Conservation (phyloP, 2,888 invertebrate species). For the Candidula unifasciata region DNA sequence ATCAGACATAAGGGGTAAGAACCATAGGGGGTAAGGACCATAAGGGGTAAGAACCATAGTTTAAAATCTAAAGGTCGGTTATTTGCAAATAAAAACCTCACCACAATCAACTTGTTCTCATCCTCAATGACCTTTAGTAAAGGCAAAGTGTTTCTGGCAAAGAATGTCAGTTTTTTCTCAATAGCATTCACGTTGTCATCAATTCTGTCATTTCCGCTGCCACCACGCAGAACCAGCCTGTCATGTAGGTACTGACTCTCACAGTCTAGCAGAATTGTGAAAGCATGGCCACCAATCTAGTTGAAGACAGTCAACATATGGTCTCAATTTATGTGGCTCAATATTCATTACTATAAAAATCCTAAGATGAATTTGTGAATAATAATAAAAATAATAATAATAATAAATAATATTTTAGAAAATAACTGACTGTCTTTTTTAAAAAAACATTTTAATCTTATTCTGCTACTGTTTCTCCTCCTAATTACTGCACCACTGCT, state of each 20-base stretch:
- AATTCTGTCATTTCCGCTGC: conserved; percentile 63
- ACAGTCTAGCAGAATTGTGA: conserved; percentile 75
- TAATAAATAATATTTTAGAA: too few relatives aligned
- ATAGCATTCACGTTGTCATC: conserved; percentile 71
- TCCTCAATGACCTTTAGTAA: conserved; percentile 73
- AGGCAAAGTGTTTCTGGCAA: conserved; percentile 73
- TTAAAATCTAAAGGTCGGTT: not conserved
- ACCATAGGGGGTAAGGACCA: too few relatives aligned
- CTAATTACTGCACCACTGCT: too few relatives aligned
- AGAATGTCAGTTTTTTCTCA: conserved; percentile 67
- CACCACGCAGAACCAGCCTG: conserved; percentile 63
- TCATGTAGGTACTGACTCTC: conserved; percentile 71
- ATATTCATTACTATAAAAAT: too few relatives aligned
- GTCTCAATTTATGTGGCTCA: too few relatives aligned
- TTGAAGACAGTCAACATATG: conserved; percentile 28
- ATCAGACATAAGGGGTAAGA: too few relatives aligned
- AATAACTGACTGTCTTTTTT: too few relatives aligned
- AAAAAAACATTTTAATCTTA: too few relatives aligned
- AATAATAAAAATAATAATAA: too few relatives aligned
- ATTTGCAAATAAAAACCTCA: conserved; percentile 67
- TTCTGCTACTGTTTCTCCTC: too few relatives aligned
- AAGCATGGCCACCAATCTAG: conserved; percentile 73
- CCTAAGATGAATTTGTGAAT: too few relatives aligned
- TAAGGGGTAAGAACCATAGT: not conserved
- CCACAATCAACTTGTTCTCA: conserved; percentile 69